Evolutionary conservation across 1,140 invertebrate genomes (phyloP), one percentile per base, ranked within the genome.

Genomic region (Procambarus virginalis): DNA sequence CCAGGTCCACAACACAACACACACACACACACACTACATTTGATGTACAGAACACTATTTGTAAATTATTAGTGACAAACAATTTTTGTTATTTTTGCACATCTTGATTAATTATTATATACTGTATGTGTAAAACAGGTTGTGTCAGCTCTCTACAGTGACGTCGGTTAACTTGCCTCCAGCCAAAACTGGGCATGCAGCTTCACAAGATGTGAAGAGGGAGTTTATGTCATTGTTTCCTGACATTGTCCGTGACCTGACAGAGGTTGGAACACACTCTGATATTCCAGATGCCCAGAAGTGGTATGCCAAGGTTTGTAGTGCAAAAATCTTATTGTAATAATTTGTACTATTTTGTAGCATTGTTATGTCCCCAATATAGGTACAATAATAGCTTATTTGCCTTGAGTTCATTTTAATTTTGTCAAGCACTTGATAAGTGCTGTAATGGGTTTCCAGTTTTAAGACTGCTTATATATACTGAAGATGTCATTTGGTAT

Each of bases 191-290:
- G 95, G 95, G 92, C 95, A 95, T 92, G 95, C 95, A 34, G 94
- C 94, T 0, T 96, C 94, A 84, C 97, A 97, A 94, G 97, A 97
- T 94, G 97, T 97, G 94, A 96, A 95, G 93, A 94, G 97, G 88
- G 97, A 97, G 93, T 96, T 98, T 94, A 97, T 97, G 96, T 96
- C 96, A 73, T 94, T 97, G 76, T 98, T 97, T 95, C 97, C 97
- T 89, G 97, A 98, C 94, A 94, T 98, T 92, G 96, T 98, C 70
- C 94, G 97, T 92, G 97, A 97, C 93, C 94, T 98, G 81, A 97
- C 96, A 4, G 96, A 97, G 92, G 95, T 95, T 91, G 95, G 95
- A 91, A 95, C 96, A 92, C 94, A 96, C 93, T 95, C 95, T 48
- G 97, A 97, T 93, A 95, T 97, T 93, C 95, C 96, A 22, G 96